Percentiles rank a stretch among this genome's conserved stretches.
Conservation (phyloP, 2,113 vertebrate genomes). For the Corythaixoides concolor region DNA sequence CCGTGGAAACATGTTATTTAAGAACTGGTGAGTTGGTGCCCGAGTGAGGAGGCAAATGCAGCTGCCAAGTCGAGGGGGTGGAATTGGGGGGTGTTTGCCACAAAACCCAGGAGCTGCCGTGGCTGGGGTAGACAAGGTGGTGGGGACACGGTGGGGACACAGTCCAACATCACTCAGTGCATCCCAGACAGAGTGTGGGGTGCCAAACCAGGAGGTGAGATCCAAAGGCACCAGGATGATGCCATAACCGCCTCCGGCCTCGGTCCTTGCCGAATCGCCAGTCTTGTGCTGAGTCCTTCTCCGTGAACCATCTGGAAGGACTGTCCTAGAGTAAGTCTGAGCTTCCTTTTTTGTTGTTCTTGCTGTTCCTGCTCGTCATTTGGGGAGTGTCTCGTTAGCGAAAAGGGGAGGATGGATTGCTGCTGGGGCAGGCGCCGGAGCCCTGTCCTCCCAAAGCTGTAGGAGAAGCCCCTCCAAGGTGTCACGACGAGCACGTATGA, state of each 20-base stretch:
- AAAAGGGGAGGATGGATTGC: neutral
- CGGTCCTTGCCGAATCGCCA: fast-evolving
- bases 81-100: neutral
- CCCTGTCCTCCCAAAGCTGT: neutral
- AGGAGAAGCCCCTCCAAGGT: fast-evolving
- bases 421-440: fast-evolving
- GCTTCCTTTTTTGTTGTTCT: neutral
- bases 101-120: neutral
- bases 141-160: neutral
- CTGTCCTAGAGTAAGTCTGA: constrained; percentile 22
- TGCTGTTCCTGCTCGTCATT: neutral
- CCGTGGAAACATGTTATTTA: neutral
- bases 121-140: fast-evolving
- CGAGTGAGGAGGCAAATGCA: neutral
- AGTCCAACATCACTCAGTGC: fast-evolving
- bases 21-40: neutral
- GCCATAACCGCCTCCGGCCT: neutral
- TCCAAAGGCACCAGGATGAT: neutral
- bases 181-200: neutral
- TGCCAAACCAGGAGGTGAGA: fast-evolving
- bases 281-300: neutral
- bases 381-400: neutral
- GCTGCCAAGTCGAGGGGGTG: neutral
- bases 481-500: fast-evolving
- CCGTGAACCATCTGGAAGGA: neutral